Conservation (phyloP, 2,888 invertebrate species). For the Dynastes hyllus region DNA sequence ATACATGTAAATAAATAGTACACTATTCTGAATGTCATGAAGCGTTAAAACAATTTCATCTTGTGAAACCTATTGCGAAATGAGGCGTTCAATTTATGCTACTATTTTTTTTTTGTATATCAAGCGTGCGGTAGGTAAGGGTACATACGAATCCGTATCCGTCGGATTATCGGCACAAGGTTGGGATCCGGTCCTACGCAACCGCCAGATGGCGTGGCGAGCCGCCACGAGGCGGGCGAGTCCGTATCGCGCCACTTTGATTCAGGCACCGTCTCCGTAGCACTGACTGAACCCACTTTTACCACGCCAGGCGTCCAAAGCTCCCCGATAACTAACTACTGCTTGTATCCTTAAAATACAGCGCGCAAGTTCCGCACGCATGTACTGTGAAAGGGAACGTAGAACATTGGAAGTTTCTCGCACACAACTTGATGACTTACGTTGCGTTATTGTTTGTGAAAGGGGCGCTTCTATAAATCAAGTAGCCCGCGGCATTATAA, state of each 20-base stretch:
- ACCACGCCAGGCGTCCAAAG: constrained; percentile 51
- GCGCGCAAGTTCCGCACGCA: constrained; percentile 57
- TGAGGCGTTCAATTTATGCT: constrained; percentile 24
- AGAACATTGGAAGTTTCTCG: constrained; percentile 23
- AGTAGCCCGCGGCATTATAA: background rate
- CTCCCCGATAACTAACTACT: constrained; percentile 44
- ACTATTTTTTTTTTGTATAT: constrained; percentile 26
- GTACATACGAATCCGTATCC: constrained; percentile 71
- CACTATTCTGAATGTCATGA: constrained; percentile 21
- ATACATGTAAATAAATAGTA: background rate
- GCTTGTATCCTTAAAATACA: constrained; percentile 44
- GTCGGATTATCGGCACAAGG: constrained; percentile 64
- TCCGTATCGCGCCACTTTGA: constrained; percentile 80
- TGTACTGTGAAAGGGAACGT: constrained; percentile 37
- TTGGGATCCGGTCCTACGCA: constrained; percentile 72
- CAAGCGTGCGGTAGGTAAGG: constrained; percentile 44
- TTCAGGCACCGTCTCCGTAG: constrained; percentile 64
- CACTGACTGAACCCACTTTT: constrained; percentile 58
- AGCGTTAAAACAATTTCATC: background rate
- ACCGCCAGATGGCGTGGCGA: constrained; percentile 82
- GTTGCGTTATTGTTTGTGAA: constrained; percentile 20
- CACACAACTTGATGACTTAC: constrained; percentile 29
- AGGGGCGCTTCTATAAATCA: background rate
- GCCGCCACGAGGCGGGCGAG: constrained; percentile 82
- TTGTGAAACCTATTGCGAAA: background rate